Conservation (phyloP, 1,140 invertebrate species). For the Nasonia longicornis region DNA sequence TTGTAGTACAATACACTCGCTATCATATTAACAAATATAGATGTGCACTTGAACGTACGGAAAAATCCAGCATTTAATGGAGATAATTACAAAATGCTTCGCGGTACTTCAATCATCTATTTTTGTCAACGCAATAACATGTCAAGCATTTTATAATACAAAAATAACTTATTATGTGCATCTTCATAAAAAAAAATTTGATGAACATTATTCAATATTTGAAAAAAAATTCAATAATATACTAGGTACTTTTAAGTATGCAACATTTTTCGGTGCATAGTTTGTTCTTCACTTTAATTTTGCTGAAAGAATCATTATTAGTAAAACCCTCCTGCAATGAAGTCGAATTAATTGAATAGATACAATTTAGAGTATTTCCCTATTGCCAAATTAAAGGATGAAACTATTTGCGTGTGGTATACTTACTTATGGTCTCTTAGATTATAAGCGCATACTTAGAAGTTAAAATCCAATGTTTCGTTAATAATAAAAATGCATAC, state of each 20-base stretch:
- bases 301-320: neutral
- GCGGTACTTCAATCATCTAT: neutral
- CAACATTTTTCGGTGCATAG: neutral
- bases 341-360: neutral
- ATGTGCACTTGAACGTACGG: neutral
- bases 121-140: neutral
- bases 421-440: too few species aligned
- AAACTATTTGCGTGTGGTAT: too few species aligned
- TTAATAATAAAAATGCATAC: too few species aligned
- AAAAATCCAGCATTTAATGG: neutral
- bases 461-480: too few species aligned
- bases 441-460: too few species aligned
- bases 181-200: too few species aligned
- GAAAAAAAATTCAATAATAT: too few species aligned
- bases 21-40: slow-evolving; percentile 6
- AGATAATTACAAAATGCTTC: neutral
- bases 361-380: too few species aligned
- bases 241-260: neutral
- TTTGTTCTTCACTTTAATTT: neutral
- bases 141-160: too few species aligned
- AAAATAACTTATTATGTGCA: too few species aligned
- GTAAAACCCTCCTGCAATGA: neutral
- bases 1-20: neutral
- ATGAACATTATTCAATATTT: too few species aligned
- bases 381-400: too few species aligned